phyloP scores from a whole-genome alignment of 2,888 invertebrate genomes.

The Yponomeuta malinellus region DNA sequence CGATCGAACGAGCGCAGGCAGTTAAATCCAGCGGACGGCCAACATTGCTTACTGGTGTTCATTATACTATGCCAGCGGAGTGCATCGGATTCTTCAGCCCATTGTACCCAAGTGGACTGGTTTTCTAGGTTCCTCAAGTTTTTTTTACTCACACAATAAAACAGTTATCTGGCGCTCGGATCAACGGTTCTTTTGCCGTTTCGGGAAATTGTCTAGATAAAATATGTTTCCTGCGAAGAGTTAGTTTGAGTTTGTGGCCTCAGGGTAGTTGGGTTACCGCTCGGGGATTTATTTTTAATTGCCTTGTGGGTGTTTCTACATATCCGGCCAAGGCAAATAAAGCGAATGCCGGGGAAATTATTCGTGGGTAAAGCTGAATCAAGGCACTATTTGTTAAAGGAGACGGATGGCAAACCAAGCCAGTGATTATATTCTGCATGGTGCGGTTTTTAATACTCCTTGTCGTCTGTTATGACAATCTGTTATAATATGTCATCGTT shows the following conservation, averaged over 20 bases:
- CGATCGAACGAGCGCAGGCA: too few relatives aligned
- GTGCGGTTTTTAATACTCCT: too few relatives aligned
- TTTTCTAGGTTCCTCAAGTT: too few relatives aligned
- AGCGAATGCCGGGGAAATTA: background rate
- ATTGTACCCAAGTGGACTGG: too few relatives aligned
- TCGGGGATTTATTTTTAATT: background rate
- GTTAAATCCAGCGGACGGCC: too few relatives aligned
- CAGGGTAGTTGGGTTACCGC: background rate
- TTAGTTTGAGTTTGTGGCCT: background rate
- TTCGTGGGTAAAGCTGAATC: background rate
- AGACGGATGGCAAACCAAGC: too few relatives aligned
- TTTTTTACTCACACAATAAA: background rate
- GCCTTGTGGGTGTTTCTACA: background rate
- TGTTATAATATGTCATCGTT: too few relatives aligned
- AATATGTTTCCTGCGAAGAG: background rate
- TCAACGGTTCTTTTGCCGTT: slow-evolving; percentile 2
- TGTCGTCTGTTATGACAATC: too few relatives aligned
- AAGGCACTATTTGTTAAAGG: background rate
- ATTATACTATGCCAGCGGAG: too few relatives aligned
- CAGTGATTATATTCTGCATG: too few relatives aligned
- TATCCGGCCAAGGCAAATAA: background rate
- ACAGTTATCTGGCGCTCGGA: background rate
- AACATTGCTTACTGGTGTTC: too few relatives aligned
- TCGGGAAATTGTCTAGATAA: slow-evolving; percentile 1
- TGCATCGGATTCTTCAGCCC: too few relatives aligned